Conservation (phyloP, 2,113 vertebrate species). For the Leptocoma aspasia region DNA sequence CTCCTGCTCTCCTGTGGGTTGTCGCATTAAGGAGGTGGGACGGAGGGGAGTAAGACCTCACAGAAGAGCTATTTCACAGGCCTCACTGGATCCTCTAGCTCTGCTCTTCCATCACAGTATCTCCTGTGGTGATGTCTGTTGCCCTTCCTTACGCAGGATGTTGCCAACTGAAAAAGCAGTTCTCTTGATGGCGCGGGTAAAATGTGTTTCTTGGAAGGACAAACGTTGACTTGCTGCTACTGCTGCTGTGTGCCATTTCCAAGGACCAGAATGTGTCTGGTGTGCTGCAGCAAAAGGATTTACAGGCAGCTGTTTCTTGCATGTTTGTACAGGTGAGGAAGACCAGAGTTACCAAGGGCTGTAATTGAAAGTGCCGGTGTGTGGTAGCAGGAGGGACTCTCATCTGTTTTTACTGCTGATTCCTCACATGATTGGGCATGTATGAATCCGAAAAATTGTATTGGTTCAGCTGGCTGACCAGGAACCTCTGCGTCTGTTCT, state of each 20-base stretch:
- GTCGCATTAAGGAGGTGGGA: neutral
- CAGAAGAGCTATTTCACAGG: neutral
- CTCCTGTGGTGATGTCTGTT: neutral
- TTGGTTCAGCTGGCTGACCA: neutral
- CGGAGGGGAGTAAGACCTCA: neutral
- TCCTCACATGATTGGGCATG: accelerated
- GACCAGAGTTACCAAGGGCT: neutral
- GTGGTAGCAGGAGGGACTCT: neutral
- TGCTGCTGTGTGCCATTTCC: accelerated
- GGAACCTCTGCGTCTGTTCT: neutral
- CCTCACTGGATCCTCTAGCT: neutral
- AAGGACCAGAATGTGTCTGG: accelerated
- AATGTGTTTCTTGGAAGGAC: neutral
- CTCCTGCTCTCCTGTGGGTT: neutral
- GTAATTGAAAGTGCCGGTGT: neutral
- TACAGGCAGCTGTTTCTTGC: accelerated
- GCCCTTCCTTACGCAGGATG: accelerated
- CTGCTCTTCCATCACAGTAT: neutral
- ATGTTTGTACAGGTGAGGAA: neutral
- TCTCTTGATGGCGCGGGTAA: accelerated
- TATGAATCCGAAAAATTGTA: accelerated
- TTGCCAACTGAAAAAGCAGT: neutral
- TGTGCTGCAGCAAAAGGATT: neutral
- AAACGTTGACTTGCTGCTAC: neutral
- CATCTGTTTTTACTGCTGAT: neutral